phyloP scores from a whole-genome alignment of 2,113 vertebrate genomes.

The Apeltes quadracus region DNA sequence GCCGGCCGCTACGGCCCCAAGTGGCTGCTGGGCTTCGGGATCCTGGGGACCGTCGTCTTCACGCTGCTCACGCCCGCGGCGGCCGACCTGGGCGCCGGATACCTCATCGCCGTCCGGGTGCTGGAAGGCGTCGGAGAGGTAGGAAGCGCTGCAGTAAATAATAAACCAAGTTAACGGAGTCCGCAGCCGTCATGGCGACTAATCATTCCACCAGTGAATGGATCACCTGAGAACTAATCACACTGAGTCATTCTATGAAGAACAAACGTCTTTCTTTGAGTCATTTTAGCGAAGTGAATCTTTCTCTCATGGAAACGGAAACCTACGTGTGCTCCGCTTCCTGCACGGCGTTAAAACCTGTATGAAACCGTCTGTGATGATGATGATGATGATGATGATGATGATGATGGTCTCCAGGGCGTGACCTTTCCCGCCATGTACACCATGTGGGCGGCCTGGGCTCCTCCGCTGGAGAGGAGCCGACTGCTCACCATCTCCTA shows the following conservation, averaged over 20 bases:
- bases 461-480: conserved; percentile 96
- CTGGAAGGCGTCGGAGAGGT: conserved; percentile 97
- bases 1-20: conserved; percentile 90
- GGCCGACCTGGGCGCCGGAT: conserved; percentile 87
- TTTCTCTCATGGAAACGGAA: too few relatives aligned
- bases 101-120: conserved; percentile 88
- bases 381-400: conserved; percentile 25
- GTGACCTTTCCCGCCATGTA: conserved; percentile 98
- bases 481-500: conserved; percentile 94
- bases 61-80: conserved; percentile 92
- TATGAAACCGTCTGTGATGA: too few relatives aligned
- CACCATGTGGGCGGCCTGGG: conserved; percentile 96
- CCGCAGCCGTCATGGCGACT: too few relatives aligned
- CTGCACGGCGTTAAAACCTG: too few relatives aligned
- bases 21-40: conserved; percentile 88
- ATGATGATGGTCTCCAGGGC: conserved; percentile 81
- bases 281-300: too few relatives aligned
- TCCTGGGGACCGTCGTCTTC: conserved; percentile 88
- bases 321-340: too few relatives aligned
- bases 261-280: too few relatives aligned
- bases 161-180: too few relatives aligned
- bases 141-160: too few relatives aligned
- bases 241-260: too few relatives aligned
- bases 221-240: too few relatives aligned
- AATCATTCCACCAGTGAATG: too few relatives aligned